Percentiles rank a stretch among this genome's conserved stretches.
phyloP scores from a whole-genome alignment of 2,888 invertebrate species.

The Dasysyrphus albostriatus region DNA sequence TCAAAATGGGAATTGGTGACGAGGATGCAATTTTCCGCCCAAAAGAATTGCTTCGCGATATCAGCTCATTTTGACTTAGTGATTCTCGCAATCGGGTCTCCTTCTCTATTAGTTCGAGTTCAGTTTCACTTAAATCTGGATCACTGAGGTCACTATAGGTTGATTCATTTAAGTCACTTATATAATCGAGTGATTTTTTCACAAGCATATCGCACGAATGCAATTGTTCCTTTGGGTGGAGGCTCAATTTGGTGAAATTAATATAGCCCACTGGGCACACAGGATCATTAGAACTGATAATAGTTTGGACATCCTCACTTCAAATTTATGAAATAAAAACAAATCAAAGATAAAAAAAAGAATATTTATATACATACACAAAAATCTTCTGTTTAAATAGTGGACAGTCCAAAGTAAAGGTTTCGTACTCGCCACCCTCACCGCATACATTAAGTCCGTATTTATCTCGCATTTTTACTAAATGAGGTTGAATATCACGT shows the following conservation, averaged over 20 bases:
- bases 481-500: constrained; percentile 93
- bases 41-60: constrained; percentile 83
- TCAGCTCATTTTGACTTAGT: constrained; percentile 83
- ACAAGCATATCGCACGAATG: constrained; percentile 83
- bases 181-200: constrained; percentile 86
- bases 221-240: constrained; percentile 87
- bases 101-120: constrained; percentile 86
- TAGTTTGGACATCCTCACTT: constrained; percentile 92
- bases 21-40: constrained; percentile 82
- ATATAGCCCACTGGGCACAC: constrained; percentile 98
- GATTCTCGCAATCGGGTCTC: constrained; percentile 83
- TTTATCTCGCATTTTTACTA: constrained; percentile 95
- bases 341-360: background rate
- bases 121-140: constrained; percentile 87
- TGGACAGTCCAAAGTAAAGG: constrained; percentile 98
- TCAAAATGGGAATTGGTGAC: constrained; percentile 83
- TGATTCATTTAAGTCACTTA: constrained; percentile 87
- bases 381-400: constrained; percentile 95
- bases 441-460: constrained; percentile 98
- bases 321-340: constrained; percentile 41
- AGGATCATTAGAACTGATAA: constrained; percentile 95
- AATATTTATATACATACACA: constrained; percentile 89
- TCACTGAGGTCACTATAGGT: constrained; percentile 88
- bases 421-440: constrained; percentile 99
- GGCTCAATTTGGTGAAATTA: constrained; percentile 92